These are phyloP conservation scores for Aphelinus atriplicis DNA, from an alignment of 1,140 invertebrate genomes.

Conservation along the genomic window DNA sequence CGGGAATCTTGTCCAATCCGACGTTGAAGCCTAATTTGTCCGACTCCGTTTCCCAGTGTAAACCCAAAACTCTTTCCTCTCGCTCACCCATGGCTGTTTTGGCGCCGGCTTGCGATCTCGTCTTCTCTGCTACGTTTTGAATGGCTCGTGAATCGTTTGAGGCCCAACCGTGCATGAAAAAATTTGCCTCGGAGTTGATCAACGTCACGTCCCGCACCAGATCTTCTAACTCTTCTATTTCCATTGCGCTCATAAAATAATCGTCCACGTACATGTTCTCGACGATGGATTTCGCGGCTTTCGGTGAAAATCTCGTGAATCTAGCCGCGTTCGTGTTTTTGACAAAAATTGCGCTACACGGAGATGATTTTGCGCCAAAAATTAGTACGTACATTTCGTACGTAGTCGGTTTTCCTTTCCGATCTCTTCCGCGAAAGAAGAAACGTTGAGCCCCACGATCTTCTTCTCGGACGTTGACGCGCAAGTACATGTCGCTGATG, in stretches of 20 bases:
- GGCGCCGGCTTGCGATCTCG: not conserved
- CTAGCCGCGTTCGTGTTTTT: slow-evolving; percentile 51
- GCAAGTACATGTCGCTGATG: slow-evolving; percentile 40
- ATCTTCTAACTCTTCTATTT: slow-evolving; percentile 33
- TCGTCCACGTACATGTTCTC: slow-evolving; percentile 53
- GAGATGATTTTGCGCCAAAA: slow-evolving; percentile 51
- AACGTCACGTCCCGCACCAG: slow-evolving; percentile 43
- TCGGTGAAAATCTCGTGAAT: slow-evolving; percentile 37
- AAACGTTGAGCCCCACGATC: slow-evolving; percentile 29
- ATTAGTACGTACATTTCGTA: slow-evolving; percentile 27
- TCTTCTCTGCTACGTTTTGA: not conserved
- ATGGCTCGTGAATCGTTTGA: too few species aligned
- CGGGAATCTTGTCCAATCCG: not conserved
- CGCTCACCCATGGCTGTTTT: not conserved
- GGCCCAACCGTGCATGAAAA: too few species aligned
- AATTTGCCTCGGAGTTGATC: slow-evolving; percentile 42
- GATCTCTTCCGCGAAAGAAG: slow-evolving; percentile 15
- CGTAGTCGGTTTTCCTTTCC: not conserved
- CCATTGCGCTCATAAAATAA: slow-evolving; percentile 46
- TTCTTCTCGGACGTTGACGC: slow-evolving; percentile 16
- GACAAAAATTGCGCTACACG: slow-evolving; percentile 47
- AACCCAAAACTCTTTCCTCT: slow-evolving; percentile 13
- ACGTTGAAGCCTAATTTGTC: slow-evolving; percentile 12
- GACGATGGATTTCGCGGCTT: slow-evolving; percentile 45
- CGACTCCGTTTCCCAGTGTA: slow-evolving; percentile 16